Evolutionary conservation across 2,888 invertebrate species (phyloP).

Genomic region (Teleiodes luculella): DNA sequence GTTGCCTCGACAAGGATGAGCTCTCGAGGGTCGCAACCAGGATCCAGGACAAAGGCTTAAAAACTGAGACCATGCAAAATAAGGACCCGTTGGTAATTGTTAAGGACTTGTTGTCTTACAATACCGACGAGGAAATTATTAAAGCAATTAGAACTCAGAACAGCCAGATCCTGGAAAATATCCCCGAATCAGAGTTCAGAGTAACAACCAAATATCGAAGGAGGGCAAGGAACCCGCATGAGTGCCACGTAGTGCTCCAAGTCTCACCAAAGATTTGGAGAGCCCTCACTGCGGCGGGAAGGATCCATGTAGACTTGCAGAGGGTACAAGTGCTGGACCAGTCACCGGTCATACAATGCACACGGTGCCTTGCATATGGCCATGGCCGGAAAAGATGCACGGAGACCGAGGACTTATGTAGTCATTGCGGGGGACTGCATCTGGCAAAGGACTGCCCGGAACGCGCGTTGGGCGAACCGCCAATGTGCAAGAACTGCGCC

Average conservation of each 20-base stretch:
- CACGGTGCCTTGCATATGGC: conserved; percentile 9
- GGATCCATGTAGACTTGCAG: background rate
- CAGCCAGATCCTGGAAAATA: background rate
- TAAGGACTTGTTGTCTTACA: background rate
- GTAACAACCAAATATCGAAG: background rate
- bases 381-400: conserved; percentile 7
- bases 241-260: background rate
- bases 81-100: background rate
- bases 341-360: conserved; percentile 9
- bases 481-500: background rate
- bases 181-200: background rate
- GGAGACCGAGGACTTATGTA: conserved; percentile 1
- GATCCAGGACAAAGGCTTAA: background rate
- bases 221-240: background rate
- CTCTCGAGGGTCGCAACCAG: background rate
- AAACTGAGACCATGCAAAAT: background rate
- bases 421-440: conserved; percentile 16
- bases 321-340: conserved; percentile 3
- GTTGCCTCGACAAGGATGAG: background rate
- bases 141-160: background rate
- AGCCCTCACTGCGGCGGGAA: background rate
- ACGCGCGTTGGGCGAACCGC: background rate
- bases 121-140: background rate
- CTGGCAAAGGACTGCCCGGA: background rate
- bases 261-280: background rate